Percentiles rank a stretch among this genome's conserved stretches.
Evolutionary conservation across 2,888 invertebrate species (phyloP).

Genomic region (Anoplius nigerrimus): DNA sequence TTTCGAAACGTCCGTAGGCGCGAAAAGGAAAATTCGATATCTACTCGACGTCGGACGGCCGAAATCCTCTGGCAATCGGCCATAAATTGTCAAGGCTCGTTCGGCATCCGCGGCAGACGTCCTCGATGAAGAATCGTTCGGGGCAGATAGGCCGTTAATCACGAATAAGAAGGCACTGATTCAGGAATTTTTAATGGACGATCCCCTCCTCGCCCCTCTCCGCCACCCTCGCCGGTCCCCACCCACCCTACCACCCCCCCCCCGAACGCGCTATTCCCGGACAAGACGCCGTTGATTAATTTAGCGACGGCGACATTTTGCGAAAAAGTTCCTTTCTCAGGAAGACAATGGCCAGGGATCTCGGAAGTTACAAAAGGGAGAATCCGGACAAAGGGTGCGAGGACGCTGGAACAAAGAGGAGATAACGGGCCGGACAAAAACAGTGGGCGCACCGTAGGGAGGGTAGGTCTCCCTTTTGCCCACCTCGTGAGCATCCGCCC

Average conservation of each 20-base stretch:
- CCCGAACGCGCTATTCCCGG: background rate
- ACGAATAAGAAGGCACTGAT: conserved; percentile 54
- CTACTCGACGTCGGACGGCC: conserved; percentile 14
- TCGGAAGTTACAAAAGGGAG: conserved; percentile 59
- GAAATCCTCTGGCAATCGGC: conserved; percentile 21
- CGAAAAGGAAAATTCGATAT: conserved; percentile 1
- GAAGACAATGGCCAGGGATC: conserved; percentile 53
- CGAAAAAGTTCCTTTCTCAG: conserved; percentile 42
- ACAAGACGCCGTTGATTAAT: conserved; percentile 59
- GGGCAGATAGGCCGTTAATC: conserved; percentile 60
- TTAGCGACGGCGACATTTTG: conserved; percentile 53
- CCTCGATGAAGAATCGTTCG: conserved; percentile 40
- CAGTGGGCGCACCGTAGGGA: conserved; percentile 39
- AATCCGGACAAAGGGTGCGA: conserved; percentile 64
- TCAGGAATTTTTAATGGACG: conserved; percentile 65
- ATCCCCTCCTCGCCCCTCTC: conserved; percentile 29
- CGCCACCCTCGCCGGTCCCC: conserved; percentile 19
- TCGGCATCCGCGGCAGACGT: conserved; percentile 12
- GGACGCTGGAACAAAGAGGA: conserved; percentile 68
- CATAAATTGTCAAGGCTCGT: conserved; percentile 47
- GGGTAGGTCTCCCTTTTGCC: conserved; percentile 23
- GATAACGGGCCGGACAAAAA: conserved; percentile 71
- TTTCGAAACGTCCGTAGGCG: no score
- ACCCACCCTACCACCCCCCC: background rate
- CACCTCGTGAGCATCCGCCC: conserved; percentile 23